Base-by-base conservation (phyloP, 1,140 invertebrate species). In the Cydia splendana region DNA sequence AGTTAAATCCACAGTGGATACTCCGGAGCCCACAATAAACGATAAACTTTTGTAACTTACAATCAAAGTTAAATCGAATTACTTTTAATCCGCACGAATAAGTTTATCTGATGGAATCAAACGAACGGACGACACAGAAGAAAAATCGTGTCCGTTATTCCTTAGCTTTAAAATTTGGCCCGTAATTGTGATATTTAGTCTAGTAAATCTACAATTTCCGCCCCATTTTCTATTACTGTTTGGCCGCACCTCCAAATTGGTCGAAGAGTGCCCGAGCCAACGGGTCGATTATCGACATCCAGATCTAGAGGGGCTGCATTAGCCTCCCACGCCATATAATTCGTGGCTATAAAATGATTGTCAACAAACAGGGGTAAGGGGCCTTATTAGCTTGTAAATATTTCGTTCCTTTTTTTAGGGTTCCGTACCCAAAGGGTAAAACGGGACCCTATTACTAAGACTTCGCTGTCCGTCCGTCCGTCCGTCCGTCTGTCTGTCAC, bases 201-300 rank as follows among this genome's bases (percentile, higher is more conserved):
- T 15, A 71, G n/a, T 71, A 71, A 71, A 71, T 71, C 67, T 71
- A 71, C 67, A 18, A 45, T 71, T 71, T 71, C 67, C 67, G 67
- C 34, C 67, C 38, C 30, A 13, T 67, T 71, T 71, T 42, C 67
- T 42, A 71, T 71, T 24, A 71, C 5, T 38, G 34, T 71, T 34
- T 42, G n/a, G 67, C 67, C 67, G 67, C 67, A 18, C 67, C 30
- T 71, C 67, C 67, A 71, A 71, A 71, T 71, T 71, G 67, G 67
- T 71, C 18, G 20, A 38, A 71, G 9, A 71, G 67, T n/a, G 67
- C 34, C 65, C 28, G 13, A 76, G n/a, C 65, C 65, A 48, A 48
- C 67, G 65, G 67, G 67, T 73, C 76, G 18, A 77, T 77, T 77
- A 77, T 77, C 76, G 28, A 65, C 42, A 48, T 77, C 20, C 76